Evolutionary conservation across 1,140 invertebrate genomes (phyloP).

Genomic region (Panulirus ornatus): DNA sequence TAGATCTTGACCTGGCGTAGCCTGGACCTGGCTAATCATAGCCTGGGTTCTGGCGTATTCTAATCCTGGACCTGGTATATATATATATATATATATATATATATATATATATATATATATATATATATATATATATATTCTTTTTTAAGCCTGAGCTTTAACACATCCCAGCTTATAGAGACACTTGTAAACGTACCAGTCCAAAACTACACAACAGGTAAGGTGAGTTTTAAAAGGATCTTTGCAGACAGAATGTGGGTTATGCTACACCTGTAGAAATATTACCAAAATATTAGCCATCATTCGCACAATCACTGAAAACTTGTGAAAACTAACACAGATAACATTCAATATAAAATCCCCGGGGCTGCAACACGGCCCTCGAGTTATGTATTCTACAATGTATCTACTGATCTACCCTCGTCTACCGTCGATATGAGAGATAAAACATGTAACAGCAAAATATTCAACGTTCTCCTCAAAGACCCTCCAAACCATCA

Average conservation of each 20-base stretch:
- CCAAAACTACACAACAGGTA: slow-evolving; percentile 56
- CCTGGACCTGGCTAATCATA: slow-evolving; percentile 1
- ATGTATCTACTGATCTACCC: slow-evolving; percentile 69
- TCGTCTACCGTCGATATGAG: slow-evolving; percentile 72
- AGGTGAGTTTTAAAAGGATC: slow-evolving; percentile 62
- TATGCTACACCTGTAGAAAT: slow-evolving; percentile 69
- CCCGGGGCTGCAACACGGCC: slow-evolving; percentile 46
- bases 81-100: no score
- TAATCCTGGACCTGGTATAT: neutral
- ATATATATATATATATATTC: no score
- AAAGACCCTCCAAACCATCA: slow-evolving; percentile 71
- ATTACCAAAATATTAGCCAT: slow-evolving; percentile 70
- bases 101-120: no score
- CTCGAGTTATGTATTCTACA: slow-evolving; percentile 59
- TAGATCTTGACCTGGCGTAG: slow-evolving; percentile 9
- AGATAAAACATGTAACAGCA: slow-evolving; percentile 71
- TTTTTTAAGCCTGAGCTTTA: neutral
- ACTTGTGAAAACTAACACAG: slow-evolving; percentile 70
- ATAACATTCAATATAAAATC: slow-evolving; percentile 72
- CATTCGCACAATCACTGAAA: slow-evolving; percentile 69
- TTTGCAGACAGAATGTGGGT: slow-evolving; percentile 67
- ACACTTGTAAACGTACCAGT: slow-evolving; percentile 39
- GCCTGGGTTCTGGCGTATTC: neutral
- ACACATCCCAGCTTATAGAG: slow-evolving; percentile 10
- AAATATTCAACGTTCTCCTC: slow-evolving; percentile 70